Conservation (phyloP, 2,888 invertebrate species). For the Pristionchus fissidentatus region DNA sequence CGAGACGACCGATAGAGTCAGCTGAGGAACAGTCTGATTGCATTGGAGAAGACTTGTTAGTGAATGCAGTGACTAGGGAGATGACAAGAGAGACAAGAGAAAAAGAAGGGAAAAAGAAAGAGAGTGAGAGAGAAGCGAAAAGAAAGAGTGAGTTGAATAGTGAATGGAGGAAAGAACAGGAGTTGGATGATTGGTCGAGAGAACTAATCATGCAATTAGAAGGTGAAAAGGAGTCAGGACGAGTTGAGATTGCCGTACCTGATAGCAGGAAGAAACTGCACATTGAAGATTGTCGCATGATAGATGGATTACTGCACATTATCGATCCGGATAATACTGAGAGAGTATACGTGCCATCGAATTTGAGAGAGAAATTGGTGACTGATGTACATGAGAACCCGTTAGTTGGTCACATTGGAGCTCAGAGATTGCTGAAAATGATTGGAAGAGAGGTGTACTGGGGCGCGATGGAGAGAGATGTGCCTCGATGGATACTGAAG, state of each 20-base stretch:
- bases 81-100: neutral
- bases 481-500: neutral
- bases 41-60: neutral
- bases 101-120: neutral
- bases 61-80: neutral
- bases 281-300: neutral
- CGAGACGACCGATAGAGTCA: neutral
- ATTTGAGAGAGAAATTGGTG: constrained; percentile 8
- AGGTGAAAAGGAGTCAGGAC: neutral
- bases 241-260: neutral
- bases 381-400: neutral
- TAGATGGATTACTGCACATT: neutral
- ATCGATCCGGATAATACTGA: neutral
- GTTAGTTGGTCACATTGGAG: constrained; percentile 33
- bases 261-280: neutral
- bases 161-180: neutral
- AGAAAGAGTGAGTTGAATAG: neutral
- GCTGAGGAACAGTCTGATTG: neutral
- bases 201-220: neutral
- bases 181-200: neutral
- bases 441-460: constrained; percentile 30
- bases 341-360: constrained; percentile 20
- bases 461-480: constrained; percentile 33
- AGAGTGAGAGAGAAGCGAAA: neutral
- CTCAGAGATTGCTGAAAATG: neutral